Evolutionary conservation across 2,113 vertebrate species (phyloP).

Genomic region (Melanocharis versteri): DNA sequence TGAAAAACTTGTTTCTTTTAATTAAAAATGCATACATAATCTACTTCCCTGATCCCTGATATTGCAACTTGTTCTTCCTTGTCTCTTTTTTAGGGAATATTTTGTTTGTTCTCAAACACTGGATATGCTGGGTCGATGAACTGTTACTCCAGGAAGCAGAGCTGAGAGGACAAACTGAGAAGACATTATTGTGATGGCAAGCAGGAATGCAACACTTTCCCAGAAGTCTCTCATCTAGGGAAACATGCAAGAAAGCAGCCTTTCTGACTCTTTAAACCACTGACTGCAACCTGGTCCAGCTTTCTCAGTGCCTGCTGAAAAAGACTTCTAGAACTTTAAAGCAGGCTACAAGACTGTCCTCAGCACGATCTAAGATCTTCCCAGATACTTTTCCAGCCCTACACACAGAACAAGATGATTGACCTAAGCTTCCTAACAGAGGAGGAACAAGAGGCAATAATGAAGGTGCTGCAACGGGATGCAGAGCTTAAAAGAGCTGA

Average conservation of each 20-base stretch:
- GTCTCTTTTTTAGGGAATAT: constrained; percentile 29
- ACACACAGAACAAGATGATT: constrained; percentile 78
- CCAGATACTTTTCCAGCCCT: not conserved
- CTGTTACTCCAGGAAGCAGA: constrained; percentile 1
- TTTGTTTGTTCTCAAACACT: not conserved
- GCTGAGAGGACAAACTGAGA: not conserved
- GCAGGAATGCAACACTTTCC: not conserved
- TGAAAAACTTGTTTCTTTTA: constrained; percentile 53
- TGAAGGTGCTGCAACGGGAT: constrained; percentile 86
- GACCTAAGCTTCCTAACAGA: constrained; percentile 91
- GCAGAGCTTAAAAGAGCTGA: constrained; percentile 84
- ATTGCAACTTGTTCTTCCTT: constrained; percentile 17
- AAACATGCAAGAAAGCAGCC: not conserved
- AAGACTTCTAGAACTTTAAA: not conserved
- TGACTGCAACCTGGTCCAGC: not conserved
- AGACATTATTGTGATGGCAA: not conserved
- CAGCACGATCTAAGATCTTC: not conserved
- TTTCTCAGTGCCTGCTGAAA: not conserved
- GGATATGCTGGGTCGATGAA: not conserved
- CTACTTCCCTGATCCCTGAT: not conserved
- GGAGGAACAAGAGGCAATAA: constrained; percentile 87
- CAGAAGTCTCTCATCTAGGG: not conserved
- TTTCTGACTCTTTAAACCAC: not conserved
- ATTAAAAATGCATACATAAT: constrained; percentile 18
- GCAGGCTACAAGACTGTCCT: not conserved